Evolutionary conservation across 2,888 invertebrate species (phyloP).

Genomic region (Pharmacophagus antenor): DNA sequence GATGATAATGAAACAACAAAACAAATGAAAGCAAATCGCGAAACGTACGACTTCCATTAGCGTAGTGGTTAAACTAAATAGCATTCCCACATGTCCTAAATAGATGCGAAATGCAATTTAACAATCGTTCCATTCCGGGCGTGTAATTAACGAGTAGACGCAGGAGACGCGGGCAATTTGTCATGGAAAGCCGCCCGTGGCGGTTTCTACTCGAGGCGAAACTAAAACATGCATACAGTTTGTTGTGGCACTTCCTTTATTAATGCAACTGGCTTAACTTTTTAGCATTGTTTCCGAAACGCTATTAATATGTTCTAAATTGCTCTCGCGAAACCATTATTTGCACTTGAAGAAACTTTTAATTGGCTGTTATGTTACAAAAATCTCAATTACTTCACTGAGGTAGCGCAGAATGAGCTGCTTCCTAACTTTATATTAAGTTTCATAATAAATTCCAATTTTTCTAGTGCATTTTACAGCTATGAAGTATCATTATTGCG

Average conservation of each 20-base stretch:
- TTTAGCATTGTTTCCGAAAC: slow-evolving; percentile 29
- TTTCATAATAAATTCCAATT: slow-evolving; percentile 9
- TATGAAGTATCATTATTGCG: slow-evolving; percentile 19
- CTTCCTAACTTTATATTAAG: slow-evolving; percentile 18
- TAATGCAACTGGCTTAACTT: slow-evolving; percentile 22
- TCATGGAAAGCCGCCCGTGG: slow-evolving; percentile 43
- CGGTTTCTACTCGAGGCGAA: slow-evolving; percentile 23
- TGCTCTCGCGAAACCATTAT: slow-evolving; percentile 9
- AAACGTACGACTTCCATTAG: slow-evolving; percentile 27
- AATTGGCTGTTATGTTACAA: slow-evolving; percentile 29
- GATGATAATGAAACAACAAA: slow-evolving; percentile 10
- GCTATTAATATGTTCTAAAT: slow-evolving; percentile 27
- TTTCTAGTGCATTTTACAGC: slow-evolving; percentile 10
- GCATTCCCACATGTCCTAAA: slow-evolving; percentile 33
- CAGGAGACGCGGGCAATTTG: slow-evolving; percentile 58
- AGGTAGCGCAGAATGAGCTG: slow-evolving; percentile 18
- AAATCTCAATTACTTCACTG: slow-evolving; percentile 16
- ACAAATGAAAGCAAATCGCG: slow-evolving; percentile 10
- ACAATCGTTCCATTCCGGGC: slow-evolving; percentile 56
- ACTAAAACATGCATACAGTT: slow-evolving; percentile 30
- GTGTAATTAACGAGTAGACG: slow-evolving; percentile 59
- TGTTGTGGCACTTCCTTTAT: slow-evolving; percentile 30
- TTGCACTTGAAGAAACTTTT: slow-evolving; percentile 34
- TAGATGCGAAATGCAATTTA: slow-evolving; percentile 49
- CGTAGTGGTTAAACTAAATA: slow-evolving; percentile 32